Percentiles rank a stretch among this genome's conserved stretches.
Conservation (phyloP, 2,888 invertebrate genomes). For the Neoaliturus tenellus region DNA sequence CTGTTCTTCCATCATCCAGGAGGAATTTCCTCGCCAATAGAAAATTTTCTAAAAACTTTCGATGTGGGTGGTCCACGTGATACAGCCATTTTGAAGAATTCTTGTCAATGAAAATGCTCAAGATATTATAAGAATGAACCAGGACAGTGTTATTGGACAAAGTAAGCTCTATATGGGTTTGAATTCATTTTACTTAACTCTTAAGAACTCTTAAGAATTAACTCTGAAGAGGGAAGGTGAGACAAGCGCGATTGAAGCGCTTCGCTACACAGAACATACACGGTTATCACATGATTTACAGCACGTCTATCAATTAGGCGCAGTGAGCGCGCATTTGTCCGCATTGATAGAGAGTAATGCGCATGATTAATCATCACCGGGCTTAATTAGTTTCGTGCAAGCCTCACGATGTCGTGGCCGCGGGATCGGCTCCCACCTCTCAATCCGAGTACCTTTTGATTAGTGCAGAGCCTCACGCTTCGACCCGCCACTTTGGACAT, state of each 20-base stretch:
- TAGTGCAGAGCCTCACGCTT: not conserved
- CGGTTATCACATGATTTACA: slow-evolving; percentile 32
- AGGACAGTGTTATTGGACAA: too few species aligned
- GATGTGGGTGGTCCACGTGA: too few species aligned
- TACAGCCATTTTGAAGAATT: too few species aligned
- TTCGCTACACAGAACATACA: not conserved
- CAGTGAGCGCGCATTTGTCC: slow-evolving; percentile 26
- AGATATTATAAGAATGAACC: too few species aligned
- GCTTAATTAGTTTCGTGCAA: slow-evolving; percentile 44
- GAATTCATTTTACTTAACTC: too few species aligned
- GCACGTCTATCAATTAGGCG: slow-evolving; percentile 39
- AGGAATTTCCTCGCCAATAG: too few species aligned
- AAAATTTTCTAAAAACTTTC: too few species aligned
- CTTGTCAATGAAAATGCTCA: too few species aligned
- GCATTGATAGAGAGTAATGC: slow-evolving; percentile 42
- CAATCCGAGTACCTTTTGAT: not conserved
- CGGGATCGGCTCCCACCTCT: not conserved
- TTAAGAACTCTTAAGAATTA: too few species aligned
- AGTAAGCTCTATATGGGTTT: too few species aligned
- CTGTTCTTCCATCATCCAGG: too few species aligned
- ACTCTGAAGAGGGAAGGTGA: not conserved
- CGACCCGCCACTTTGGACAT: not conserved
- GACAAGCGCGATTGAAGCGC: not conserved
- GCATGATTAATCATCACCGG: slow-evolving; percentile 42
- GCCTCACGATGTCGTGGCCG: slow-evolving; percentile 41